Base-by-base conservation (phyloP, 2,113 vertebrate genomes). In the Trochalopteron elliotii region DNA sequence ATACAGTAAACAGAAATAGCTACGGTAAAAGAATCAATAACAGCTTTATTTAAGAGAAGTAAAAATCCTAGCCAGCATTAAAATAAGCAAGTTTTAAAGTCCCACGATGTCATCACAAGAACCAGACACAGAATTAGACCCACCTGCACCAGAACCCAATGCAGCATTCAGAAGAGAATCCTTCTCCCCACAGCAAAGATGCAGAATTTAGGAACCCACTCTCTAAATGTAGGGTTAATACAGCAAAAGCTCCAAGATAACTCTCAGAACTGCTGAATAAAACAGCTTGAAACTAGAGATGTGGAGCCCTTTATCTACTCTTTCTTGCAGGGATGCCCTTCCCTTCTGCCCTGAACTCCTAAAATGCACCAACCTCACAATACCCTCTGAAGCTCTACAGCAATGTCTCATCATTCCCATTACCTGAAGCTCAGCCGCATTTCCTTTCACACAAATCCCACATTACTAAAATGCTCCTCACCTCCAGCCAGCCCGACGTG, bases 401-500 rank as follows among this genome's bases (percentile, higher is more conserved):
- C 45, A 92, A n/a, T 40, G 30, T 57, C 24, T 65, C 56, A 56
- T 55, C 24, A 77, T 19, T 15, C 16, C n/a, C 28, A 23, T 31
- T 64, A 57, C 28, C 56, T 72, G 42, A 77, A 91, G 37, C 12
- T 57, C 5, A 3, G n/a, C 16, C 69, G 24, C 30, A 49, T n/a
- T 20, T 44, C 16, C 25, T 84, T 78, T 50, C 37, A 57, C 25
- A n/a, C 22, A 79, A 90, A 94, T 18, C 12, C 42, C 22, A 63
- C 1, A 1, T 53, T 31, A 21, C 20, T 74, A 40, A 93, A 89
- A 84, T 23, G 37, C 28, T 44, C 44, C 45, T 47, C 49, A 80
- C 33, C 9, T 75, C 17, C 71, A 91, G 83, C 25, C 25, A 20
- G 59, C 31, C 15, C 0, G 0, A 10, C 2, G 4, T 25, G 22